A percentile compares a stretch with the other conserved stretches of the same genome.
phyloP scores from a whole-genome alignment of 2,113 vertebrate genomes.

The Daubentonia madagascariensis region DNA sequence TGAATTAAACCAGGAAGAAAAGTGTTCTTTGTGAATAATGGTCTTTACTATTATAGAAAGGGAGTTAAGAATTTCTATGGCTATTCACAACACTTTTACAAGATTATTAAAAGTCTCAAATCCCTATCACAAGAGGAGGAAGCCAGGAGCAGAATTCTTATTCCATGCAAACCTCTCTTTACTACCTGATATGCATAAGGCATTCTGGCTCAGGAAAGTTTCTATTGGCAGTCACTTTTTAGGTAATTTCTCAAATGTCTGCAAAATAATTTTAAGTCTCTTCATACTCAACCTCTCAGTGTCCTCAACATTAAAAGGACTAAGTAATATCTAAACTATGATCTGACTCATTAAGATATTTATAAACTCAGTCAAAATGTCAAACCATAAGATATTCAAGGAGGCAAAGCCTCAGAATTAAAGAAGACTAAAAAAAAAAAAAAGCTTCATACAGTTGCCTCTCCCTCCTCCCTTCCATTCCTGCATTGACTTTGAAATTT shows the following conservation, averaged over 20 bases:
- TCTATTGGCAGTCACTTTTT: neutral
- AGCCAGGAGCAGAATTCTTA: neutral
- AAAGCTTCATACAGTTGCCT: neutral
- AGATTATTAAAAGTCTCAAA: neutral
- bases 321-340: neutral
- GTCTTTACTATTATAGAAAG: neutral
- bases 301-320: neutral
- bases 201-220: neutral
- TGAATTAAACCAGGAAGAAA: neutral
- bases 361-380: neutral
- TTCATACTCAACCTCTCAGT: neutral
- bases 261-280: neutral
- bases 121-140: neutral
- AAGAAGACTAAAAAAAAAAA: neutral
- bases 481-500: neutral
- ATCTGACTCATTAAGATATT: neutral
- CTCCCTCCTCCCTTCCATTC: neutral
- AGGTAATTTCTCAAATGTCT: neutral
- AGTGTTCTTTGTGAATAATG: neutral
- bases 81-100: neutral
- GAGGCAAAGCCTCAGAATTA: neutral
- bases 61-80: neutral
- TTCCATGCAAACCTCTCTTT: neutral
- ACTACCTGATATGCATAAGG: neutral
- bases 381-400: neutral